Conservation (phyloP, 2,113 vertebrate genomes). For the Salminus brasiliensis region DNA sequence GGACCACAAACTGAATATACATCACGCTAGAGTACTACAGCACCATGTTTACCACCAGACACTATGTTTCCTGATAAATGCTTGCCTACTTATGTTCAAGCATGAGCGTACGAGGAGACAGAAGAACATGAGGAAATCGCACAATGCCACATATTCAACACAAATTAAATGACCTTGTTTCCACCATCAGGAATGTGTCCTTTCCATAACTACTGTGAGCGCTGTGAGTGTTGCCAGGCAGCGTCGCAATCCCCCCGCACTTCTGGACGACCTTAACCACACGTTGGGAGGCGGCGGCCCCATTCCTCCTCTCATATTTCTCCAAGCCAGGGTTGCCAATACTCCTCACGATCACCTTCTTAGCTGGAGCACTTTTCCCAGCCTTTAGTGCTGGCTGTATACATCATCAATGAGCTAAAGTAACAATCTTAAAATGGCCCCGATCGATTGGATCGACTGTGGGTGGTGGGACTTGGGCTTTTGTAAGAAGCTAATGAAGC, state of each 20-base stretch:
- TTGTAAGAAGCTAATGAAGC: conserved; percentile 38
- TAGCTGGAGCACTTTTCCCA: not conserved
- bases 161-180: not conserved
- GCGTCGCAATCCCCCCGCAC: not conserved
- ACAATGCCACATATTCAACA: not conserved
- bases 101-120: no score
- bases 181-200: not conserved
- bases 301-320: conserved; percentile 7
- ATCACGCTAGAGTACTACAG: not conserved
- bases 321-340: not conserved
- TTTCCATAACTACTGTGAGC: not conserved
- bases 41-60: not conserved
- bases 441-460: conserved; percentile 62
- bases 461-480: conserved; percentile 41
- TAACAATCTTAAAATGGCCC: conserved; percentile 57
- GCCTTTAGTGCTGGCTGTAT: conserved; percentile 9
- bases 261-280: conserved; percentile 8
- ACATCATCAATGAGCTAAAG: conserved; percentile 43
- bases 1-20: not conserved
- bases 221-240: not conserved
- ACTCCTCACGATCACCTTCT: conserved; percentile 2
- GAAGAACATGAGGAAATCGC: not conserved
- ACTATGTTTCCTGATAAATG: not conserved
- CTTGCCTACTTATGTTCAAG: not conserved
- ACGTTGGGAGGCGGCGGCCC: not conserved